Conservation (phyloP, 2,888 invertebrate species). For the Drymonia ruficornis region DNA sequence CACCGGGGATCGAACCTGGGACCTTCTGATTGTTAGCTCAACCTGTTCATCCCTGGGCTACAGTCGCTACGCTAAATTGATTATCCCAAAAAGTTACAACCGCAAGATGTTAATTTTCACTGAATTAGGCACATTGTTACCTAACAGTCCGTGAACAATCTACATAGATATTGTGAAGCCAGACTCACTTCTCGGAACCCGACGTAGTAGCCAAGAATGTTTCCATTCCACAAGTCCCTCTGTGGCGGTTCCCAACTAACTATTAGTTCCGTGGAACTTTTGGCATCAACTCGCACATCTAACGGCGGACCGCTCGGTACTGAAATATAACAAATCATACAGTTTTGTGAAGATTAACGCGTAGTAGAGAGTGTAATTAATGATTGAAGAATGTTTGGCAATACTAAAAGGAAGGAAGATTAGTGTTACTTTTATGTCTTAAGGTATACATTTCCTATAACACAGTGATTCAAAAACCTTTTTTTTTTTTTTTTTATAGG, state of each 20-base stretch:
- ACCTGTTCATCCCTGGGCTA: too few relatives aligned
- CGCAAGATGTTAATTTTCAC: background rate
- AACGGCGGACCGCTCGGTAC: conserved; percentile 93
- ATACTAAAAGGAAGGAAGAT: background rate
- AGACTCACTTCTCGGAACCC: conserved; percentile 89
- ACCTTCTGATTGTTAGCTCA: too few relatives aligned
- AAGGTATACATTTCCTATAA: background rate
- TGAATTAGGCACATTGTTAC: background rate
- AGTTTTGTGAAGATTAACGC: background rate
- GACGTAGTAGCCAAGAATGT: conserved; percentile 93
- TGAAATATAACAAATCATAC: conserved; percentile 39
- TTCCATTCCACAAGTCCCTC: conserved; percentile 94
- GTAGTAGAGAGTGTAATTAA: background rate
- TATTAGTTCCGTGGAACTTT: conserved; percentile 93
- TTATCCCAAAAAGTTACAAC: too few relatives aligned
- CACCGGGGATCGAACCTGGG: too few relatives aligned
- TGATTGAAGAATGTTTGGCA: background rate
- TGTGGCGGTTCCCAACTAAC: conserved; percentile 95
- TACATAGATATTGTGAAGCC: conserved; percentile 1
- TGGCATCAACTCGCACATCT: conserved; percentile 92
- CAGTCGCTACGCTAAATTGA: too few relatives aligned
- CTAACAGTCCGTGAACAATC: conserved; percentile 2
- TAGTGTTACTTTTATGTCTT: too few relatives aligned
- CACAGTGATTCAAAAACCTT: too few relatives aligned
- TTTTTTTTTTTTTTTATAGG: too few relatives aligned